phyloP scores from a whole-genome alignment of 2,888 invertebrate genomes.

The Lottia scabra region DNA sequence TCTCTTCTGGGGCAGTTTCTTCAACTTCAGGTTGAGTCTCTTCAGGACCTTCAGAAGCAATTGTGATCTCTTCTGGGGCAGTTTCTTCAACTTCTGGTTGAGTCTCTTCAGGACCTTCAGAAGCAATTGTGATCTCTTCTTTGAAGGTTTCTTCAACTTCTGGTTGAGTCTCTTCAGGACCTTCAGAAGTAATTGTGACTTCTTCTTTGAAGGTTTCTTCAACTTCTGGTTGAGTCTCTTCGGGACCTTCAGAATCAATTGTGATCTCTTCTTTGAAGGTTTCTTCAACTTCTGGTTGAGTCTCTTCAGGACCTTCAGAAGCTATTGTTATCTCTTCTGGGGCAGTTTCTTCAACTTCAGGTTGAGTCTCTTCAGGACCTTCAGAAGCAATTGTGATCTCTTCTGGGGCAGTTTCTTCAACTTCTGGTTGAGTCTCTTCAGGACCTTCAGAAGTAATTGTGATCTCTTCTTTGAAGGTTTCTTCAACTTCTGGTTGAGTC shows the following conservation, averaged over 20 bases:
- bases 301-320: no score
- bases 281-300: no score
- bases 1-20: background rate
- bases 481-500: no score
- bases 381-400: no score
- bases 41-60: background rate
- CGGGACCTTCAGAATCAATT: conserved; percentile 4
- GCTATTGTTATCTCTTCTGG: no score
- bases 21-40: background rate
- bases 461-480: no score
- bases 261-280: conserved; percentile 1
- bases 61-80: background rate
- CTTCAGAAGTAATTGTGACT: conserved; percentile 4
- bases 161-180: no score
- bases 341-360: no score
- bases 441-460: no score
- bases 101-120: conserved; percentile 19
- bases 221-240: conserved; percentile 6
- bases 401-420: no score
- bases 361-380: no score
- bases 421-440: no score
- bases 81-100: background rate
- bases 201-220: conserved; percentile 13
- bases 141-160: background rate
- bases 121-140: conserved; percentile 19